Evolutionary conservation across 2,888 invertebrate species (phyloP).

Genomic region (Germaria angustata): DNA sequence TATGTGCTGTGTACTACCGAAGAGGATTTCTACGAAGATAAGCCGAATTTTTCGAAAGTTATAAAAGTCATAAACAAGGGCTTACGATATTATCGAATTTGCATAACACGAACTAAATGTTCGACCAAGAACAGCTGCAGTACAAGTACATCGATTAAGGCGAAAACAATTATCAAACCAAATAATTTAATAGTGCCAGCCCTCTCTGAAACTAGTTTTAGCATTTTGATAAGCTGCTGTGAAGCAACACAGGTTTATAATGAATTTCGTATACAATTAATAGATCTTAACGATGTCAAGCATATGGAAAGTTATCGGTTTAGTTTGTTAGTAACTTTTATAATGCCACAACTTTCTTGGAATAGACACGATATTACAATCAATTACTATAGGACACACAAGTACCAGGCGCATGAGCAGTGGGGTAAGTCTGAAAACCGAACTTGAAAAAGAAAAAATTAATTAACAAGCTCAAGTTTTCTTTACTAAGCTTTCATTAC

Average conservation of each 20-base stretch:
- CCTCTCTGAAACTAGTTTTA: constrained; percentile 53
- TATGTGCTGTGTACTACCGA: constrained; percentile 70
- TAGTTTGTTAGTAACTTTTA: constrained; percentile 68
- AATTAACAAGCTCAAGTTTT: no score
- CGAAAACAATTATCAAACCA: constrained; percentile 71
- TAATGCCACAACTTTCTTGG: constrained; percentile 71
- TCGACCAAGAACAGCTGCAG: constrained; percentile 53
- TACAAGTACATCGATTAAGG: constrained; percentile 50
- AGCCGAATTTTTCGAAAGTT: constrained; percentile 65
- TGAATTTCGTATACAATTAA: constrained; percentile 72
- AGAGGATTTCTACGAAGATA: constrained; percentile 64
- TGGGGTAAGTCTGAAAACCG: constrained; percentile 36
- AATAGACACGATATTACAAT: constrained; percentile 69
- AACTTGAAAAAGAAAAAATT: neutral
- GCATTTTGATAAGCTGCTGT: constrained; percentile 70
- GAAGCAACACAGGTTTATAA: constrained; percentile 67
- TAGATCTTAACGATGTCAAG: constrained; percentile 70
- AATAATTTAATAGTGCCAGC: constrained; percentile 68
- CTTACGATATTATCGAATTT: constrained; percentile 72
- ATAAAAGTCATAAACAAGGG: constrained; percentile 74
- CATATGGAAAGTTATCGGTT: constrained; percentile 69
- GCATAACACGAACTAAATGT: constrained; percentile 69
- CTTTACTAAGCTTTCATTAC: no score
- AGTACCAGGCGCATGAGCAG: constrained; percentile 68
- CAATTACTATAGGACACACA: constrained; percentile 69